A percentile compares a stretch with the other conserved stretches of the same genome.
phyloP scores from a whole-genome alignment of 1,140 invertebrate species.

The Ruditapes philippinarum region DNA sequence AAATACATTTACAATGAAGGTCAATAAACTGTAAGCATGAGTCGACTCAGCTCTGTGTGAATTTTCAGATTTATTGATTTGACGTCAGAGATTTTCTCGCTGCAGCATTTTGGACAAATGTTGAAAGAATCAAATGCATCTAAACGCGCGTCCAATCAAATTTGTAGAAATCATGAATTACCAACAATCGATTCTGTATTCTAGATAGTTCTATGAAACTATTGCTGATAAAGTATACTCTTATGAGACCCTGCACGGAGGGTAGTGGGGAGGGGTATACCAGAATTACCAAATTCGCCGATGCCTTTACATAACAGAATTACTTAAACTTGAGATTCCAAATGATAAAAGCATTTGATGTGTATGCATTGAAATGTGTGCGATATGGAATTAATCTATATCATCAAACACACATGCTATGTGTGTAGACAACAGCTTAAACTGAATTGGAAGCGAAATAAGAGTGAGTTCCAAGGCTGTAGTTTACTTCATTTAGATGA shows the following conservation, averaged over 20 bases:
- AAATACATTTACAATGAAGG: too few species aligned
- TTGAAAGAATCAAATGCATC: background rate
- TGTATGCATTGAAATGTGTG: too few species aligned
- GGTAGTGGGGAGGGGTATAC: background rate
- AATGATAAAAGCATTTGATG: too few species aligned
- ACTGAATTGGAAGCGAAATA: too few species aligned
- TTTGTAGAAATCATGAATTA: slow-evolving; percentile 38
- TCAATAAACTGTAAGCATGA: background rate
- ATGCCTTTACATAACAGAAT: background rate
- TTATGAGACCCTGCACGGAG: background rate
- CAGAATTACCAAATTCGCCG: background rate
- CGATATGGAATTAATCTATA: too few species aligned
- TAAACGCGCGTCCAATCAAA: background rate
- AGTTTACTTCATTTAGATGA: too few species aligned
- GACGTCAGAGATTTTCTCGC: background rate
- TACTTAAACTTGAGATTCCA: too few species aligned
- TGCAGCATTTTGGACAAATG: background rate
- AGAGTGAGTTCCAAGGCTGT: too few species aligned
- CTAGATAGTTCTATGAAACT: slow-evolving; percentile 1
- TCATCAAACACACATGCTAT: too few species aligned
- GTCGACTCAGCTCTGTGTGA: background rate
- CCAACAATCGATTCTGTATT: too few species aligned
- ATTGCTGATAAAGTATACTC: background rate
- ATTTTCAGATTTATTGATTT: slow-evolving; percentile 19
- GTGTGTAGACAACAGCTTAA: too few species aligned